Base-by-base conservation (phyloP, 2,888 invertebrate species). In the Dryomyza anilis region DNA sequence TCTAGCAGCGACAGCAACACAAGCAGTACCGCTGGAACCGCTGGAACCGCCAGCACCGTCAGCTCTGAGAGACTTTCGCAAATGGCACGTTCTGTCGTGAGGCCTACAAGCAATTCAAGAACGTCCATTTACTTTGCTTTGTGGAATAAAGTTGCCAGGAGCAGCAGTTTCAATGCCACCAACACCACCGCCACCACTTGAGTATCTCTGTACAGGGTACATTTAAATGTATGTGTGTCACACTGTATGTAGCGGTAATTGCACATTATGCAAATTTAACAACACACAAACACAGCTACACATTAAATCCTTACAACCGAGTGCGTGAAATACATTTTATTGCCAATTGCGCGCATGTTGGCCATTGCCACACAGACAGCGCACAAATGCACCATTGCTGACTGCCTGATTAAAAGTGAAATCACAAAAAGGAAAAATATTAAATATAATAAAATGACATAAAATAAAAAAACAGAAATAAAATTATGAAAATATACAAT, bases 211-310 rank as follows among this genome's bases (percentile, higher is more conserved):
- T n/a, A n/a, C n/a, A n/a, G n/a, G n/a, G 12, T 48, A 21, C 6
- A 19, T 16, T 2, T 16, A 23, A 23, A 33, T 8, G 36, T 55
- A 33, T 33, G 14, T 55, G 19, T 55, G 25, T 23, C 33, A 7
- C 23, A 2, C 6, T 55, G 25, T 19, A 21, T 10, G 30, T 16
- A 30, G 33, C n/a, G 30, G 53, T 58, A 58, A 58, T 58, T 19
- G 58, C 58, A 21, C 58, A 58, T 58, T 58, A 58, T 45, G 58
- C 43, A 58, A 58, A 58, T 58, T 58, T 27, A 29, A 23, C 27
- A 19, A 25, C 58, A 27, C 45, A 19, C 43, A 58, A 7, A 45
- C 58, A 58, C 23, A 3, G 39, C 12, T 39, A 39, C 39, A 39
- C 39, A 39, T 39, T 39, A 39, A 39, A 39, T 39, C 39, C 39